Percentiles rank a stretch among this genome's conserved stretches.
Conservation (phyloP, 2,797 vertebrate genomes). For the Mormyrops attenuatus region DNA sequence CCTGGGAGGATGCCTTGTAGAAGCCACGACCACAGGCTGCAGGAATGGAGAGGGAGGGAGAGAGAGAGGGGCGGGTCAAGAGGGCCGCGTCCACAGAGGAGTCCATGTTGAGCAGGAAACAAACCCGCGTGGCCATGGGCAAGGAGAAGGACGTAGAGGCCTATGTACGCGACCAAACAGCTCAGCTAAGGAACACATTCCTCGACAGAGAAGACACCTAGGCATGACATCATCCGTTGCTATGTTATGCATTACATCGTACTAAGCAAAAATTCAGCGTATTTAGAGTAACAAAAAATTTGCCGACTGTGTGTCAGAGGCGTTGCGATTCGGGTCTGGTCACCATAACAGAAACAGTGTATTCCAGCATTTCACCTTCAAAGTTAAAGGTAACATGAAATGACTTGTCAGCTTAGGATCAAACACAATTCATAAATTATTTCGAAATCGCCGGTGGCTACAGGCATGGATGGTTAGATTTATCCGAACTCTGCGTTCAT, state of each 20-base stretch:
- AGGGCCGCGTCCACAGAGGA: conserved; percentile 40
- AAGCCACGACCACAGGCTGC: conserved; percentile 90
- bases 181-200: conserved; percentile 25
- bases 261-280: not conserved
- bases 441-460: conserved; percentile 29
- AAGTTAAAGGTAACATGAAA: conserved; percentile 19
- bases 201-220: not conserved
- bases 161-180: conserved; percentile 33
- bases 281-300: not conserved
- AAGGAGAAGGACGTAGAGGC: conserved; percentile 31
- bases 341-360: conserved; percentile 36
- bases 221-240: not conserved
- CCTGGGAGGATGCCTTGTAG: conserved; percentile 97
- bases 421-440: conserved; percentile 41
- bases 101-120: conserved; percentile 34
- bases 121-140: not conserved
- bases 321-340: not conserved
- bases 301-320: not conserved
- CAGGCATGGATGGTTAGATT: conserved; percentile 22
- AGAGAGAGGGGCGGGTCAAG: conserved; percentile 15
- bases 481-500: conserved; percentile 33
- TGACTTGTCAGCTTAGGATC: conserved; percentile 34
- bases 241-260: not conserved
- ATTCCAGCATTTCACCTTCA: conserved; percentile 36
- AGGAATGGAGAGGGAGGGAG: not conserved